Base-by-base conservation (phyloP, 2,113 vertebrate species). In the Paralichthys olivaceus region DNA sequence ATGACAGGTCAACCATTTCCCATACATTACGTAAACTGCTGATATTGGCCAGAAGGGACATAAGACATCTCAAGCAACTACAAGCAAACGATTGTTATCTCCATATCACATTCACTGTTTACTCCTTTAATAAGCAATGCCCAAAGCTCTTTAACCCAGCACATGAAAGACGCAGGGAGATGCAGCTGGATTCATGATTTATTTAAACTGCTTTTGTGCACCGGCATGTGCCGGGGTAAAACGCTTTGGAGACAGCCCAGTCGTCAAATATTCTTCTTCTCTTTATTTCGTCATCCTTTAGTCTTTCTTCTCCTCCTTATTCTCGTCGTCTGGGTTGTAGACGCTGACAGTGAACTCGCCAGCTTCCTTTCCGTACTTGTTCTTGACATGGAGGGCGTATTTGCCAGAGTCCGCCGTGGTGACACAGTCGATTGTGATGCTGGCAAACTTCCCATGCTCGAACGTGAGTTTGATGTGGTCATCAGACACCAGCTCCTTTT, bases 301-400 rank as follows among this genome's bases (percentile, higher is more conserved):
- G 47, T 72, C 88, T 89, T 93, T 95, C 87, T 94, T 94, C 69
- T 85, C 88, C 66, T 94, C 94, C 64, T 91, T 91, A 45, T 93
- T 95, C 76, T 96, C 96, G 0, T 95, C 96, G 6, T 99, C 97
- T 0, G 97, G 97, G 91, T 97, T 95, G 95, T 96, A 99, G 85
- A 99, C 97, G 61, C 98, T 99, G 93, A 99, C 94, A 0, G 98
- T 99, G 90, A 99, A 97, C 61, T 96, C 96, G 0, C 96, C 96
- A 0, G 92, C 96, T 88, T 99, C 98, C 0, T 93, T 96, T 83
- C 98, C 98, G 0, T 97, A 99, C 92, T 98, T 97, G 94, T 99
- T 99, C 93, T 98, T 99, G 88, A 99, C 98, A 77, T 96, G 86
- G 22, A 99, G 91, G 86, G 96, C 96, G 20, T 99, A 99, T 84